Evolutionary conservation across 2,888 invertebrate species (phyloP), one percentile per base, ranked within the genome.

Genomic region (Sinohyriopsis cumingii): DNA sequence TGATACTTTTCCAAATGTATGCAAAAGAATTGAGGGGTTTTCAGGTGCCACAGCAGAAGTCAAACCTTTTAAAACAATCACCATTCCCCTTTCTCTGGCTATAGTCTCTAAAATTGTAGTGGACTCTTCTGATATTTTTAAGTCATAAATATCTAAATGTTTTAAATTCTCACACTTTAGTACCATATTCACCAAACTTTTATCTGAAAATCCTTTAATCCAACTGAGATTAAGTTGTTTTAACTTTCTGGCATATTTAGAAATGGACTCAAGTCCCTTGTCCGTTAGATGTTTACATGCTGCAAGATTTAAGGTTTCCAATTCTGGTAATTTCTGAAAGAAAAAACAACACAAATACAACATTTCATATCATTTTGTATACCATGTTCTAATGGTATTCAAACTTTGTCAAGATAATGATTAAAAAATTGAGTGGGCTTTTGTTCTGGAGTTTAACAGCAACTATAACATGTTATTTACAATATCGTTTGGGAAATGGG

Each of bases 201-300:
- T 64, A 54, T 85, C 81, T 19, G 85, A 81, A 22, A 87, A 72
- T 22, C 71, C 73, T 28, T 72, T 74, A 20, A 85, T 82, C 66
- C 74, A 76, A 24, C 81, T 79, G 4, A 86, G 73, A 62, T 86
- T 85, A 0, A 88, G 71, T 20, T 83, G 72, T 59, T 71, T 62
- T 9, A 88, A 63, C 7, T 83, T 74, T 33, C 76, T 77, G 53
- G 77, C 74, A 66, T 80, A 72, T 75, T 80, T 84, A 55, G 65
- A 63, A 57, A 88, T 67, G 7, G 82, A 73, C 7, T 69, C 65
- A 19, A 86, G 59, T 6, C 83, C 72, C 53, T 80, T 76, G 68
- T 86, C 85, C 20, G 86, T 87, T 33, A 88, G 55, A 73, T 87
- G 85, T 63, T 78, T 79, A 75, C 88, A 88, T 1, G 80, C 79